These are phyloP conservation scores for Crossaster papposus DNA, from an alignment of 53 echinoderm and acorn worm genomes.

Conservation along the genomic window DNA sequence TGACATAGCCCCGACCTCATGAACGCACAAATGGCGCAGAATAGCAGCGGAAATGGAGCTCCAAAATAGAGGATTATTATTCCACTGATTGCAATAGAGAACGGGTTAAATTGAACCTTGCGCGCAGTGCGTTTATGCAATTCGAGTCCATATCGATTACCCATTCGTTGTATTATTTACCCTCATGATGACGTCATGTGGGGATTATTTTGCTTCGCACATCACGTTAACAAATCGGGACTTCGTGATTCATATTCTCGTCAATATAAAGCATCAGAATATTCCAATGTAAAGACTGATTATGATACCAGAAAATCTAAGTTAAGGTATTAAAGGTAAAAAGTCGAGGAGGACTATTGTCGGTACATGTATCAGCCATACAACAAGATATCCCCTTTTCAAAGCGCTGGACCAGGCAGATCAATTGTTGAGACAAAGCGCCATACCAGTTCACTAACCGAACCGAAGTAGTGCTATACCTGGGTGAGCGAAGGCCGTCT, in stretches of 20 bases:
- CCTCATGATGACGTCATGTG: no score
- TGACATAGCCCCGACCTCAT: neutral
- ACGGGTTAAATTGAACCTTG: neutral
- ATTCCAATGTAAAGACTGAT: neutral
- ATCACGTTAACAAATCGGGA: no score
- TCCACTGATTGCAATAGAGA: neutral
- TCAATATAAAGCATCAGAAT: neutral
- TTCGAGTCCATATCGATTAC: neutral
- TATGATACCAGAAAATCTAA: neutral
- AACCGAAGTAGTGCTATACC: no score
- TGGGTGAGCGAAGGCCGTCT: no score
- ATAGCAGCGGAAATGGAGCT: conserved; percentile 7
- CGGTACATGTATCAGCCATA: no score
- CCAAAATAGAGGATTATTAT: conserved; percentile 13
- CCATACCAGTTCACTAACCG: no score
- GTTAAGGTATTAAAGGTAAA: neutral
- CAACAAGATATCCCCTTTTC: no score
- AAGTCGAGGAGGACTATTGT: no score
- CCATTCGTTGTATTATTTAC: no score
- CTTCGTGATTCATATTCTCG: neutral
- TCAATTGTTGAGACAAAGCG: no score
- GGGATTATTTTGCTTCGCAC: no score
- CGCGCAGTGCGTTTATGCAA: neutral
- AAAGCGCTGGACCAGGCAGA: no score
- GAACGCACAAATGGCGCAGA: neutral